Percentiles rank a stretch among this genome's conserved stretches.
Conservation (phyloP, 1,140 invertebrate species). For the Diabrotica virgifera region DNA sequence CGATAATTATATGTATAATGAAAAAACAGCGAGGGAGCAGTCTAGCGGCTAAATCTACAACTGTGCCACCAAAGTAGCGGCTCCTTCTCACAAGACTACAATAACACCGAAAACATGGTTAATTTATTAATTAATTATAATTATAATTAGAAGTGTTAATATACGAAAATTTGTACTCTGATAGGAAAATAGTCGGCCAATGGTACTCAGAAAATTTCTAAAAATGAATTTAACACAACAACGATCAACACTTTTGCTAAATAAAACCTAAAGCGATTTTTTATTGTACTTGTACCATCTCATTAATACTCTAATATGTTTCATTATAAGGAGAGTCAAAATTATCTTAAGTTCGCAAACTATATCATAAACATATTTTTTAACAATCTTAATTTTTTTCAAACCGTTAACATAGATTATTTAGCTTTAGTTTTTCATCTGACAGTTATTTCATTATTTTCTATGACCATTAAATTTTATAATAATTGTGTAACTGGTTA, state of each 20-base stretch:
- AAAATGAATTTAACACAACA: background rate
- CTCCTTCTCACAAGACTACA: conserved; percentile 38
- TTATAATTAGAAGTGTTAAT: conserved; percentile 25
- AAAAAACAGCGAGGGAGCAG: conserved; percentile 47
- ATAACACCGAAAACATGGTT: conserved; percentile 38
- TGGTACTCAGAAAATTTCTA: conserved; percentile 30
- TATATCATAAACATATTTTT: no score
- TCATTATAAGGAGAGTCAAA: no score
- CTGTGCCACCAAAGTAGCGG: conserved; percentile 29
- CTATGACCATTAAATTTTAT: no score
- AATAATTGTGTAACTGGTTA: no score
- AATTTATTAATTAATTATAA: conserved; percentile 32
- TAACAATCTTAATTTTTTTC: no score
- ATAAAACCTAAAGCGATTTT: background rate
- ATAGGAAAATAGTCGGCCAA: conserved; percentile 35
- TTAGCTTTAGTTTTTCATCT: no score
- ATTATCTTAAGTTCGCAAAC: no score
- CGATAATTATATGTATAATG: conserved; percentile 31
- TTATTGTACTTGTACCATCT: background rate
- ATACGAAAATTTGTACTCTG: conserved; percentile 45
- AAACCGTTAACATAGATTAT: no score
- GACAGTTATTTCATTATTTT: no score
- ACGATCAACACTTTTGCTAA: background rate
- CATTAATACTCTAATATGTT: no score
- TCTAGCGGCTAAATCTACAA: conserved; percentile 34